Conservation (phyloP, 2,888 invertebrate genomes). For the Athrips mouffetella region DNA sequence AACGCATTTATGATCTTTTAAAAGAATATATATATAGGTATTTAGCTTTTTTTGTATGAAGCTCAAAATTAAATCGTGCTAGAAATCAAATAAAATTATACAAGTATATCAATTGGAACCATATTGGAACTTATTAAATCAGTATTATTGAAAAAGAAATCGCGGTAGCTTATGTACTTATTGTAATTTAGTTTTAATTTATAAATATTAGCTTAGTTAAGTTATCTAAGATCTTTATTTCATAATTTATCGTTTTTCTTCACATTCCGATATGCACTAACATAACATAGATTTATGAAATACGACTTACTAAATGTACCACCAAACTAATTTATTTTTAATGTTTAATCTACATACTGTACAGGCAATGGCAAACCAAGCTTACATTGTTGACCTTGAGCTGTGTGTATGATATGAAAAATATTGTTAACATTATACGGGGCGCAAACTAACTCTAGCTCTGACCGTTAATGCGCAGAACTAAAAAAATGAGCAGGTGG, state of each 20-base stretch:
- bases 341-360: too few relatives aligned
- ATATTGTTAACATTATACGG: too few relatives aligned
- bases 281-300: constrained; percentile 7
- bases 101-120: constrained; percentile 15
- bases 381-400: too few relatives aligned
- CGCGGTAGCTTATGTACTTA: constrained; percentile 27
- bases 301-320: constrained; percentile 4
- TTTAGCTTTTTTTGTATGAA: neutral
- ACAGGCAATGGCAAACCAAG: too few relatives aligned
- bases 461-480: too few relatives aligned
- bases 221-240: constrained; percentile 10
- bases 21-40: neutral
- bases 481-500: too few relatives aligned
- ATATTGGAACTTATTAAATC: too few relatives aligned
- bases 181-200: constrained; percentile 14
- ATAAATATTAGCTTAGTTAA: constrained; percentile 14
- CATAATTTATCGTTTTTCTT: constrained; percentile 16
- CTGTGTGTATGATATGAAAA: too few relatives aligned
- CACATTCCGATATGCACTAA: constrained; percentile 21
- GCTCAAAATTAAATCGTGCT: constrained; percentile 20
- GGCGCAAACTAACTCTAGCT: too few relatives aligned
- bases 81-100: constrained; percentile 13
- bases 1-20: neutral
- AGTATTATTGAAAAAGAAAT: constrained; percentile 34
- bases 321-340: neutral